Conservation (phyloP, 30 jellyfish, hydroid and myxozoan genomes). For the Sanderia malayensis region DNA sequence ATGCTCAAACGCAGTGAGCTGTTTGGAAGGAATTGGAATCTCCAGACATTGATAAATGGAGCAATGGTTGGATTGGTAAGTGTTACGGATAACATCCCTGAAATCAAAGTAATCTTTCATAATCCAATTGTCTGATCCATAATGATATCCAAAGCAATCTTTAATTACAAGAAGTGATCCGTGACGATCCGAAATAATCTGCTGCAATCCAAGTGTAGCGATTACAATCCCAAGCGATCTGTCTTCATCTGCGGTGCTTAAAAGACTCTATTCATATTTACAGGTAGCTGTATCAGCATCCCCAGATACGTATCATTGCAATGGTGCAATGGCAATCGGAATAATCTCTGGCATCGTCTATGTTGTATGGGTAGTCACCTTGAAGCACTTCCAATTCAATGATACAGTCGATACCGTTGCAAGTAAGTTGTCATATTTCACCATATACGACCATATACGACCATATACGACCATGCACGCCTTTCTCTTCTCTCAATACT, state of each 20-base stretch:
- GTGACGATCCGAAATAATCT: no score
- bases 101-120: neutral
- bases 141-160: no score
- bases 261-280: no score
- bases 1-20: slow-evolving; percentile 51
- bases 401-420: slow-evolving; percentile 84
- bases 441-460: no score
- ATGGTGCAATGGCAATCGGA: slow-evolving; percentile 78
- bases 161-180: no score
- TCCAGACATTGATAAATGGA: slow-evolving; percentile 76
- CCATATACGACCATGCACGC: no score
- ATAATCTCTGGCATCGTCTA: slow-evolving; percentile 71
- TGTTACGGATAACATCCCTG: neutral
- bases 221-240: no score
- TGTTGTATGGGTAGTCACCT: slow-evolving; percentile 46
- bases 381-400: slow-evolving; percentile 61
- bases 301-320: slow-evolving; percentile 47
- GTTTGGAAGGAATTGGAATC: slow-evolving; percentile 58
- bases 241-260: no score
- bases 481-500: no score
- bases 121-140: no score
- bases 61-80: slow-evolving; percentile 84
- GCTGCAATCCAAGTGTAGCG: no score
- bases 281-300: slow-evolving; percentile 72
- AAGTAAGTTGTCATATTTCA: slow-evolving; percentile 57